Percentiles rank a stretch among this genome's conserved stretches.
Conservation (phyloP, 2,888 invertebrate species). For the Entomobrya multifasciata region DNA sequence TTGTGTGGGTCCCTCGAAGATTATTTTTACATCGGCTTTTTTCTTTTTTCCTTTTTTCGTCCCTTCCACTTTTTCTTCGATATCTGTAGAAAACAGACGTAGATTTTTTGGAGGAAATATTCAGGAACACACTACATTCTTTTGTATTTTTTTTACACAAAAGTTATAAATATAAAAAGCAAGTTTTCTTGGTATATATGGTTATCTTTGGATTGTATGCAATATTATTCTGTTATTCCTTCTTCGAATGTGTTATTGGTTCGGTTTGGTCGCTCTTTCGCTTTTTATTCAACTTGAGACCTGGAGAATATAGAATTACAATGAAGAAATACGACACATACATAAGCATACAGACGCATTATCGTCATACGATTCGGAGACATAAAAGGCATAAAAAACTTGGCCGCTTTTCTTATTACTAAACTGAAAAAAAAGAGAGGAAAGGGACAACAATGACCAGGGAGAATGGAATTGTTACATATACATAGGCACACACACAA, state of each 20-base stretch:
- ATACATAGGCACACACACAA: neutral
- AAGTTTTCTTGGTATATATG: slow-evolving; percentile 43
- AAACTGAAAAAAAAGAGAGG: neutral
- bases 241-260: neutral
- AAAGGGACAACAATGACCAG: slow-evolving; percentile 39
- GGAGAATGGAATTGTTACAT: slow-evolving; percentile 55
- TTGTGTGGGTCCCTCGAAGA: slow-evolving; percentile 79
- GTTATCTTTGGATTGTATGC: slow-evolving; percentile 5
- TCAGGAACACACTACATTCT: slow-evolving; percentile 22
- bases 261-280: slow-evolving; percentile 4
- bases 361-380: slow-evolving; percentile 54
- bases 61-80: slow-evolving; percentile 63
- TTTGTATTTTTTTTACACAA: slow-evolving; percentile 28
- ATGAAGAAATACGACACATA: slow-evolving; percentile 54
- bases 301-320: slow-evolving; percentile 70
- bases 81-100: slow-evolving; percentile 70
- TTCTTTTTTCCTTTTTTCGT: slow-evolving; percentile 49
- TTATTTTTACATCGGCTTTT: slow-evolving; percentile 79
- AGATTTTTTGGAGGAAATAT: slow-evolving; percentile 67
- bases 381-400: slow-evolving; percentile 65
- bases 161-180: slow-evolving; percentile 26
- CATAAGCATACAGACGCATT: slow-evolving; percentile 64
- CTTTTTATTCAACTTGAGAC: slow-evolving; percentile 58
- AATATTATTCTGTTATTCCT: slow-evolving; percentile 52
- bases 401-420: slow-evolving; percentile 41